Conservation (phyloP, 2,797 vertebrate species). For the Syncerus caffer region DNA sequence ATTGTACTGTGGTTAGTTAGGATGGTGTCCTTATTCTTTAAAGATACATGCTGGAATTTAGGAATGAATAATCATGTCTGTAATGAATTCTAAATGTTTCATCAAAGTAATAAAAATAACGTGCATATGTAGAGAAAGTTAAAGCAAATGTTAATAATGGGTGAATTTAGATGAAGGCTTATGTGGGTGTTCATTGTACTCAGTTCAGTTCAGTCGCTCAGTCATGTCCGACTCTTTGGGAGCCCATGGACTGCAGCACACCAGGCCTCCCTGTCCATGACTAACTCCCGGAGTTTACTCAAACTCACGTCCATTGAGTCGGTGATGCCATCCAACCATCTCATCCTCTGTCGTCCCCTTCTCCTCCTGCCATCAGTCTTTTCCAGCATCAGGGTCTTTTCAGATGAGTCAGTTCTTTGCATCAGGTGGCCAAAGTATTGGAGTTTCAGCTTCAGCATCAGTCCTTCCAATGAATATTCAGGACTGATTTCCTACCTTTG, state of each 20-base stretch:
- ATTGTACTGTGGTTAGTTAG: background rate
- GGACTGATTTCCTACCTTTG: background rate
- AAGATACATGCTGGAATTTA: background rate
- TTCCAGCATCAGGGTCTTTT: background rate
- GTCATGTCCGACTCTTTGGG: background rate
- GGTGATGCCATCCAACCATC: background rate
- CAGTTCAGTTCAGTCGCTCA: background rate
- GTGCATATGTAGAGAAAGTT: background rate
- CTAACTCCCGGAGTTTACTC: background rate
- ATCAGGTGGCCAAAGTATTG: background rate
- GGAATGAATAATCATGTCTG: background rate
- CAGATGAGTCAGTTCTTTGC: background rate
- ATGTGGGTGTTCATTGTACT: background rate
- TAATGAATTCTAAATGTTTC: constrained; percentile 20
- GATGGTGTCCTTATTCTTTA: background rate
- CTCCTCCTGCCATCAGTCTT: background rate
- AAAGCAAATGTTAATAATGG: background rate
- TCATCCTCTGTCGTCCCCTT: background rate
- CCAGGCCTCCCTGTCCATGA: background rate
- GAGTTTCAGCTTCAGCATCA: background rate
- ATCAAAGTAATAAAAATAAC: background rate
- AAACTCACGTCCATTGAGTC: background rate
- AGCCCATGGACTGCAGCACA: background rate
- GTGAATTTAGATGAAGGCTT: background rate
- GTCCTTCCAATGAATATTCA: background rate